Conservation (phyloP, 2,888 invertebrate species). For the Hirudinaria manillensis region DNA sequence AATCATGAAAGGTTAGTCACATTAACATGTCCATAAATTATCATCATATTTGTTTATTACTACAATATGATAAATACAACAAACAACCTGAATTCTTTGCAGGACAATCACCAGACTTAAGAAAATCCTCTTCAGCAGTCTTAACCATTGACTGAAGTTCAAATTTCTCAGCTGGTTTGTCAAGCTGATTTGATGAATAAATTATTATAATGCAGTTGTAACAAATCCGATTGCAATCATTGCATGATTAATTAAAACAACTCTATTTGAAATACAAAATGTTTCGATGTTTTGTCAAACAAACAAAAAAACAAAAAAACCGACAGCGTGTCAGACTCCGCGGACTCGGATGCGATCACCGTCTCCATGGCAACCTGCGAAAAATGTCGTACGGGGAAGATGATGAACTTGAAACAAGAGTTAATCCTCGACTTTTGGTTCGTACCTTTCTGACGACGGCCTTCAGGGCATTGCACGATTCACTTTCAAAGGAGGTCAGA, state of each 20-base stretch:
- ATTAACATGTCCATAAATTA: too few species aligned
- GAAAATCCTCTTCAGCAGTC: conserved; percentile 64
- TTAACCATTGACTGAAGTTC: conserved; percentile 66
- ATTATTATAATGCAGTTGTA: too few species aligned
- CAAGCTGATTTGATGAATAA: conserved; percentile 42
- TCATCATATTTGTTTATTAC: too few species aligned
- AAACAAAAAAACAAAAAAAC: not conserved
- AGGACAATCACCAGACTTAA: conserved; percentile 66
- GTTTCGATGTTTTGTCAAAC: not conserved
- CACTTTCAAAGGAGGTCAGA: conserved; percentile 66
- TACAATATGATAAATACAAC: not conserved
- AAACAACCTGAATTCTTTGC: conserved; percentile 63
- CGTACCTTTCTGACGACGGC: conserved; percentile 74
- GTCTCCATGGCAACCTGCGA: conserved; percentile 67
- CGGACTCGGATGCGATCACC: conserved; percentile 60
- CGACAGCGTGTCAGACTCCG: conserved; percentile 47
- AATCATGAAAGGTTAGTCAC: too few species aligned
- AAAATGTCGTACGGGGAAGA: not conserved
- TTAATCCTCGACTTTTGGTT: not conserved
- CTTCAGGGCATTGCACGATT: conserved; percentile 80
- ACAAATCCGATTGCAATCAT: too few species aligned
- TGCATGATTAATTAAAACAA: conserved; percentile 1
- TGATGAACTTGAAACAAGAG: not conserved
- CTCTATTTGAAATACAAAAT: too few species aligned
- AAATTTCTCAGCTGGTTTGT: conserved; percentile 64